phyloP scores from a whole-genome alignment of 1,140 invertebrate genomes.

The Thalassaphorura encarpata region DNA sequence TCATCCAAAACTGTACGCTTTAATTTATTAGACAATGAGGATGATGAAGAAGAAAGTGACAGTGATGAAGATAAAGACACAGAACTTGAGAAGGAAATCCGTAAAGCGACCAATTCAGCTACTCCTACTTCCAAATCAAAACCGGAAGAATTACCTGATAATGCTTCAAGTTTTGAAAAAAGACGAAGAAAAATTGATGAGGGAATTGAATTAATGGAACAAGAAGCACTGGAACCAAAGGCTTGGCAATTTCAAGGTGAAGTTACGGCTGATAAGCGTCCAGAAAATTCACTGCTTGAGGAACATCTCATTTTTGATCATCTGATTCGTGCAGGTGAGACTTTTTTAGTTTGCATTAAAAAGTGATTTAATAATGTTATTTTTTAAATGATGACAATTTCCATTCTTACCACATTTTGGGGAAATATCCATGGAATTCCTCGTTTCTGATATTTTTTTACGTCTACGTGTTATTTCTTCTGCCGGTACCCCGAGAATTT shows the following conservation, averaged over 20 bases:
- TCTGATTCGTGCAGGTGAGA: conserved; percentile 55
- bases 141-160: too few relatives aligned
- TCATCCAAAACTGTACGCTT: conserved; percentile 4
- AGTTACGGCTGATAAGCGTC: conserved; percentile 60
- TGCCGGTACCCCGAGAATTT: background rate
- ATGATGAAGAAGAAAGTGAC: conserved; percentile 36
- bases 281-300: conserved; percentile 84
- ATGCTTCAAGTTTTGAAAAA: conserved; percentile 29
- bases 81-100: background rate
- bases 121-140: background rate
- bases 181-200: conserved; percentile 36
- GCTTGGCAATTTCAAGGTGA: conserved; percentile 92
- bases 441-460: conserved; percentile 26
- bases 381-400: conserved; percentile 25
- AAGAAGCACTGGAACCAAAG: conserved; percentile 66
- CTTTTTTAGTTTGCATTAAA: background rate
- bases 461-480: background rate
- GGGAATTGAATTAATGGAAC: conserved; percentile 68
- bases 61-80: conserved; percentile 48
- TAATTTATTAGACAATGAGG: conserved; percentile 12
- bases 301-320: conserved; percentile 86
- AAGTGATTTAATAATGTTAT: conserved; percentile 1
- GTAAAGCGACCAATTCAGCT: background rate
- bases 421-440: conserved; percentile 30
- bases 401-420: conserved; percentile 17